Conservation (phyloP, 2,113 vertebrate species). For the Urocynchramus pylzowi region DNA sequence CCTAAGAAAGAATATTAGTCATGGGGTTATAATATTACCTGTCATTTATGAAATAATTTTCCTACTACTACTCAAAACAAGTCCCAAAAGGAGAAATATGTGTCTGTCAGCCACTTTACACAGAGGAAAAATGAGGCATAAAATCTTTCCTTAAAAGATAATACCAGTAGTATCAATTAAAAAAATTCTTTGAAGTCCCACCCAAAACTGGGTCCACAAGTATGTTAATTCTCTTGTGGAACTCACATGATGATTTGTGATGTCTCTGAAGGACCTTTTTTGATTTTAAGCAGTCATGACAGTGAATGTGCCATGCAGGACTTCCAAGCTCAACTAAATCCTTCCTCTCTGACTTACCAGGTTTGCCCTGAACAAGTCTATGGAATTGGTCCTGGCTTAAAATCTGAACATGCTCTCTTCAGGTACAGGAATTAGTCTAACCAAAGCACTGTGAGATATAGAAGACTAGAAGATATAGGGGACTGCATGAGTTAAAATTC, state of each 20-base stretch:
- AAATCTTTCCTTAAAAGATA: neutral
- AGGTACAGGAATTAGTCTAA: neutral
- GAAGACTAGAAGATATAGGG: neutral
- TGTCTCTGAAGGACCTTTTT: neutral
- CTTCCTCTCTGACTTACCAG: neutral
- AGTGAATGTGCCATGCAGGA: neutral
- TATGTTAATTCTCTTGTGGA: neutral
- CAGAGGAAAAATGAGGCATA: neutral
- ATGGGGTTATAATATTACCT: neutral
- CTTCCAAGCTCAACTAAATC: neutral
- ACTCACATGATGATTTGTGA: neutral
- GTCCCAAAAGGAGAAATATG: neutral
- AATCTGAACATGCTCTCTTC: neutral
- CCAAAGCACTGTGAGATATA: neutral
- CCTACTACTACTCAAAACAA: neutral
- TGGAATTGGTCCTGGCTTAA: neutral
- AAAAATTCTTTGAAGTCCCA: neutral
- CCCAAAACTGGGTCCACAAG: neutral
- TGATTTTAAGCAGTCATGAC: neutral
- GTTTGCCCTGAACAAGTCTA: neutral
- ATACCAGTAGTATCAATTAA: neutral
- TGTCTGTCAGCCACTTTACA: neutral
- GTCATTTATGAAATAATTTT: neutral
- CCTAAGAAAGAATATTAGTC: constrained; percentile 59
- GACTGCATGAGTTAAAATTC: neutral